These are phyloP conservation scores for Cottus gobio DNA, from an alignment of 2,113 vertebrate genomes.

Conservation along the genomic window DNA sequence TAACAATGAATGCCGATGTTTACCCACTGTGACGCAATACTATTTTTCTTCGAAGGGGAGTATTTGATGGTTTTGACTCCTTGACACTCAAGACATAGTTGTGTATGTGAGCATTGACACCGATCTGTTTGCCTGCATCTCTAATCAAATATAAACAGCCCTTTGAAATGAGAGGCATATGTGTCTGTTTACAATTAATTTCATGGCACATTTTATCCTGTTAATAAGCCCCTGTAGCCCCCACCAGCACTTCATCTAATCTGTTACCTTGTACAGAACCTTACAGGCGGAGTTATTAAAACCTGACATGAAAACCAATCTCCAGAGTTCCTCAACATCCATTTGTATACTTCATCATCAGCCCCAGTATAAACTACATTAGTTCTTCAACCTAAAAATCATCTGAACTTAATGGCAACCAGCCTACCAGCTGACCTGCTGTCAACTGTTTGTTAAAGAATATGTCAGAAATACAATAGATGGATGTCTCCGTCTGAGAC, in stretches of 20 bases:
- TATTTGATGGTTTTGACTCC: conserved; percentile 6
- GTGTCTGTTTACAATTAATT: conserved; percentile 42
- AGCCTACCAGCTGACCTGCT: not conserved
- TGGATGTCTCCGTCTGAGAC: conserved; percentile 29
- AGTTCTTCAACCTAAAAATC: not conserved
- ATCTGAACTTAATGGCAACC: not conserved
- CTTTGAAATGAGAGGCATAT: not conserved
- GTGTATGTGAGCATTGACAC: not conserved
- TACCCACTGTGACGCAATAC: not conserved
- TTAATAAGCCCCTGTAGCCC: conserved; percentile 38
- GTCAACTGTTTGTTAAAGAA: conserved; percentile 3
- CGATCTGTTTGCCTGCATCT: conserved; percentile 18
- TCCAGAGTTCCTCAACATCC: not conserved
- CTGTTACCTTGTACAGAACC: conserved; percentile 39
- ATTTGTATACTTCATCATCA: not conserved
- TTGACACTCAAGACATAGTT: conserved; percentile 6
- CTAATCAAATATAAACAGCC: conserved; percentile 38
- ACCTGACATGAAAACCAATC: conserved; percentile 22
- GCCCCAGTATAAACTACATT: not conserved
- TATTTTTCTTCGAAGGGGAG: not conserved
- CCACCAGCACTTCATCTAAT: conserved; percentile 27
- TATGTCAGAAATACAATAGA: conserved; percentile 13
- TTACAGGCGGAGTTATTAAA: conserved; percentile 41
- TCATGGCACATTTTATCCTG: conserved; percentile 44
- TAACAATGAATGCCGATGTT: conserved; percentile 55